Evolutionary conservation across 2,797 vertebrate species (phyloP).

Genomic region (Cichlasoma orientale): DNA sequence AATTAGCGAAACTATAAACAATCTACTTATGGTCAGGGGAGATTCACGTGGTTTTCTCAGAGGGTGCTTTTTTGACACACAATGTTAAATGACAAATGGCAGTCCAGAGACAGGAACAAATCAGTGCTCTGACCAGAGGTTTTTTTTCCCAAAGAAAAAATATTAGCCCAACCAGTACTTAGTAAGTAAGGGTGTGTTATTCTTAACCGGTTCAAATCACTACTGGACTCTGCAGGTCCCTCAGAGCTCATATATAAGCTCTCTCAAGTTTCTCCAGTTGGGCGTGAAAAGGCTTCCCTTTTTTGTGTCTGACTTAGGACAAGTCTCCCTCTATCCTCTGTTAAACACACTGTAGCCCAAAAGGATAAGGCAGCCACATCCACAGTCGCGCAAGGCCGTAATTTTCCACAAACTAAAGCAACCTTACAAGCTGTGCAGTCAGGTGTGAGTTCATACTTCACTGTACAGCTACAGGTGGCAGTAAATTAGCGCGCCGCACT

Average conservation of each 20-base stretch:
- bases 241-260: constrained; percentile 81
- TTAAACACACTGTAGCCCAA: constrained; percentile 25
- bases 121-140: constrained; percentile 67
- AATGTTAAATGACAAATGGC: constrained; percentile 75
- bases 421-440: constrained; percentile 27
- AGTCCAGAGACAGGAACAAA: constrained; percentile 73
- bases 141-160: constrained; percentile 71
- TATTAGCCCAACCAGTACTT: constrained; percentile 81
- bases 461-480: constrained; percentile 15
- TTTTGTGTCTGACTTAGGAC: constrained; percentile 75
- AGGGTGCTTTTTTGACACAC: constrained; percentile 62
- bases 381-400: constrained; percentile 9
- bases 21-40: constrained; percentile 72
- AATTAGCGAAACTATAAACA: constrained; percentile 79
- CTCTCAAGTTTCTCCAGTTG: constrained; percentile 76
- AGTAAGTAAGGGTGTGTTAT: constrained; percentile 82
- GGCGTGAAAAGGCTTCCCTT: constrained; percentile 80
- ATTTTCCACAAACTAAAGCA: constrained; percentile 30
- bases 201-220: constrained; percentile 80
- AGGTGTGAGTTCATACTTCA: constrained; percentile 34
- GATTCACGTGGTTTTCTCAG: constrained; percentile 57
- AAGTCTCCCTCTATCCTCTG: constrained; percentile 75
- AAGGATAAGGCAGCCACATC: constrained; percentile 55
- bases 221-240: constrained; percentile 76
- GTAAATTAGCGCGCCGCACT: constrained; percentile 5